Evolutionary conservation across 2,113 vertebrate genomes (phyloP), one percentile per base, ranked within the genome.

Genomic region (Typhlomys cinereus): DNA sequence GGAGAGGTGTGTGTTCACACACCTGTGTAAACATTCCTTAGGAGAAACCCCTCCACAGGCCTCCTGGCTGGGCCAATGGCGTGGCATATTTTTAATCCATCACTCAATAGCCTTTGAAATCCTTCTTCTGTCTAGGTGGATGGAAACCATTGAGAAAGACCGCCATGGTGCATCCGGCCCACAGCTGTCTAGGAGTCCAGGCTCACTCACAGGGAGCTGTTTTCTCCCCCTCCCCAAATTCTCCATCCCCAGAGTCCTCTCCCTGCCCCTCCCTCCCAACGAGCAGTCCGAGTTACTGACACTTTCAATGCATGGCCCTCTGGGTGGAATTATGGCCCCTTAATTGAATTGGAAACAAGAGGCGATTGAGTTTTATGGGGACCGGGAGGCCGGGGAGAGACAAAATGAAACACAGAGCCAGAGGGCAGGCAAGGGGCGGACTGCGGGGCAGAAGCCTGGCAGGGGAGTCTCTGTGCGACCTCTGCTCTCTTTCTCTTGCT

Each of bases 341-440:
- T 96, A 97, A 96, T 88, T 96, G 95, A 96, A 96, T 95, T 95
- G 96, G 95, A 97, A 96, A 93, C 93, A 92, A 92, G 95, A 85
- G 80, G 81, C 91, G 85, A 44, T 89, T 92, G 96, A 89, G 46
- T 89, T 95, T 78, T 94, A 96, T 88, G 92, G 94, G 18, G 62
- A 95, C 92, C 88, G 34, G 92, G 27, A 83, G 96, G 96, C 90
- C 95, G 57, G 7, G 80, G 78, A 93, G 92, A 92, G 76, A 85
- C 82, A 64, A 93, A 89, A 94, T 95, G 95, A 92, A 96, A 95
- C 25, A 59, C 54, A 80, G 81, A 73, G 5, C 61, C 20, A 57
- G n/a, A n/a, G n/a, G n/a, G n/a, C n/a, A n/a, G n/a, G 31, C 50
- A 62, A 89, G 88, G 67, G 70, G 91, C 89, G 10, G 88, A 36